Base-by-base conservation (phyloP, 2,797 vertebrate genomes). In the Pseudopleuronectes americanus region DNA sequence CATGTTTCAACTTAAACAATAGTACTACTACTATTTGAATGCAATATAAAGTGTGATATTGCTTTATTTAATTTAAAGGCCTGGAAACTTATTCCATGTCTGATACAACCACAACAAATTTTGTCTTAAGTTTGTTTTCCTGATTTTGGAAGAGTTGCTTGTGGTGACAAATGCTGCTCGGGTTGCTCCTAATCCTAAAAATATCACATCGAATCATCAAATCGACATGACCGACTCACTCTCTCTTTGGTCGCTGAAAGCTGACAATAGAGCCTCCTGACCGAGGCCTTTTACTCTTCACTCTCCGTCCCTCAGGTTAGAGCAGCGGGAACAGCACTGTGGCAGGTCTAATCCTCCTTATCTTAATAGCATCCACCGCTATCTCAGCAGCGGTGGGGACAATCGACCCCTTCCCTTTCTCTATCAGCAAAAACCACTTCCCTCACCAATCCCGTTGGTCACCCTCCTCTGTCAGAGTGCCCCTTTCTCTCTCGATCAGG, bases 311-410 rank as follows among this genome's bases (percentile, higher is more conserved):
- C 51, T 75, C 54, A 58, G 76, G 63, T 77, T 77, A 68, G 24
- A 79, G 74, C 83, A 75, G 74, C 71, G 38, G 4, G 74, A 78
- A 79, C 74, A 59, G 49, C 63, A 8, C 31, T 74, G 71, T 84
- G 80, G 53, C 81, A 85, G 76, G 68, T 83, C 87, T 92, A 91
- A 94, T 93, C 92, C 89, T 74, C 79, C 86, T 93, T 93, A 95
- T 95, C 94, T 93, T 94, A 95, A 94, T 93, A 87, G 90, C 91
- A 92, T 93, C 93, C 80, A 71, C 61, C 60, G 33, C 81, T 88
- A 91, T 93, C 86, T 57, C 84, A 63, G 19, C 57, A 84, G 84
- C 55, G 53, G 68, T 65, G 68, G 87, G 88, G 76, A 90, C 84
- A 78, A 94, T 94, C 87, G 85, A 94, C 90, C 88, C 81, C 58